Percentiles rank a stretch among this genome's conserved stretches.
These are phyloP conservation scores for Molossus alvarezi DNA, from an alignment of 2,797 vertebrate genomes.

Conservation along the genomic window DNA sequence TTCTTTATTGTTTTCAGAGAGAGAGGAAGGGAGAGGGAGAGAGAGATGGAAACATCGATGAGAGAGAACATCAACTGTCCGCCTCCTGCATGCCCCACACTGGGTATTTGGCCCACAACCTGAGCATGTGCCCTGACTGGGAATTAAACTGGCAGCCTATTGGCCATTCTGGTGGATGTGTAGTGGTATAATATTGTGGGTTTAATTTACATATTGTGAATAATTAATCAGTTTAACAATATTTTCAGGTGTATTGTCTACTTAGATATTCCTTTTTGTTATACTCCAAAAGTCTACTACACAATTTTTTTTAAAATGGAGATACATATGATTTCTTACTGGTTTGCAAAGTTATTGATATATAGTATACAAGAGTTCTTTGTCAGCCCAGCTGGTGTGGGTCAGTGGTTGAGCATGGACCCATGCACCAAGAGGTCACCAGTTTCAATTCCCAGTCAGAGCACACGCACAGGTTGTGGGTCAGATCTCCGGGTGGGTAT, in stretches of 20 bases:
- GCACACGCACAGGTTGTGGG: no score
- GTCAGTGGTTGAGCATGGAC: no score
- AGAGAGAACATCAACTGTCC: background rate
- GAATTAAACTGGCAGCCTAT: fast-evolving
- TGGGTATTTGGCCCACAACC: background rate
- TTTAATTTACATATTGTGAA: background rate
- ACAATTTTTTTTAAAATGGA: background rate
- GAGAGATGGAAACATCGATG: background rate
- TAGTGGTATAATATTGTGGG: background rate
- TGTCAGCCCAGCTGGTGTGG: background rate
- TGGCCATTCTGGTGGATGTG: background rate
- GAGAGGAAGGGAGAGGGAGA: background rate
- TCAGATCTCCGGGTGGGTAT: no score
- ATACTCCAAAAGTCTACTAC: background rate
- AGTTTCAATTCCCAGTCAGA: no score
- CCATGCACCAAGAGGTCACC: no score
- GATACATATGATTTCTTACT: background rate
- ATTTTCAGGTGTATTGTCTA: background rate
- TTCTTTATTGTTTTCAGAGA: background rate
- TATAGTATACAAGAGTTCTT: background rate
- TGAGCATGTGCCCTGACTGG: background rate
- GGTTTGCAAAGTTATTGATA: constrained; percentile 12
- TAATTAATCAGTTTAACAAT: background rate
- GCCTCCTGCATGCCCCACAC: background rate
- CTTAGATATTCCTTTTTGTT: constrained; percentile 5